Evolutionary conservation across 2,888 invertebrate species (phyloP).

Genomic region (Apamea anceps): DNA sequence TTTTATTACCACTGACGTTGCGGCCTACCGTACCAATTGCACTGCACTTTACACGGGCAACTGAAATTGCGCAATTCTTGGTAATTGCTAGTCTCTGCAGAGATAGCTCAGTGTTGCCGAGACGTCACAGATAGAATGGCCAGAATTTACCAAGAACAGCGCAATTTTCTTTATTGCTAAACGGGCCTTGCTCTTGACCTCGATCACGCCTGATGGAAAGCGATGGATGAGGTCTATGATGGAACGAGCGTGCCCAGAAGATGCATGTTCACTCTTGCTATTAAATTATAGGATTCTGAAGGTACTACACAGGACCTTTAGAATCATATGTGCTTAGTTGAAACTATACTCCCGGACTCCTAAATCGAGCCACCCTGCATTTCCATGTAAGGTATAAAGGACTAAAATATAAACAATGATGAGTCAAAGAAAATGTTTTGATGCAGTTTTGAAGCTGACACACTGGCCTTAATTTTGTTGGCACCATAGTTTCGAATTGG

Average conservation of each 20-base stretch:
- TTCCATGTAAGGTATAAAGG: not conserved
- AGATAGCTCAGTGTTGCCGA: not conserved
- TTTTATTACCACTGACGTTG: not conserved
- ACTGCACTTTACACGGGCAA: not conserved
- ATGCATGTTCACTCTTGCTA: no score
- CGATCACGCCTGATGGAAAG: no score
- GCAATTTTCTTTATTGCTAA: no score
- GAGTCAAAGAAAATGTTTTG: not conserved
- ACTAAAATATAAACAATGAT: not conserved
- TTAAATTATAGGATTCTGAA: not conserved
- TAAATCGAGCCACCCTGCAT: not conserved
- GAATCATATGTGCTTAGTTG: not conserved
- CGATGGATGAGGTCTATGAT: no score
- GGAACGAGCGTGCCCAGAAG: no score
- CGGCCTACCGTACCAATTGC: not conserved
- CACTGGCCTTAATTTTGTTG: not conserved
- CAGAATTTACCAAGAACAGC: not conserved
- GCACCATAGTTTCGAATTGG: not conserved
- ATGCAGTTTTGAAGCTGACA: not conserved
- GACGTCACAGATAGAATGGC: not conserved
- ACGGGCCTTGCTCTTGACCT: no score
- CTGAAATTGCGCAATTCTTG: not conserved
- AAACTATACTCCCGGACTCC: not conserved
- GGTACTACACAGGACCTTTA: not conserved
- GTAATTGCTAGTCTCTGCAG: not conserved